These are phyloP conservation scores for Mallateleia sp. DNA, from an alignment of 2,888 invertebrate species.

Conservation along the genomic window DNA sequence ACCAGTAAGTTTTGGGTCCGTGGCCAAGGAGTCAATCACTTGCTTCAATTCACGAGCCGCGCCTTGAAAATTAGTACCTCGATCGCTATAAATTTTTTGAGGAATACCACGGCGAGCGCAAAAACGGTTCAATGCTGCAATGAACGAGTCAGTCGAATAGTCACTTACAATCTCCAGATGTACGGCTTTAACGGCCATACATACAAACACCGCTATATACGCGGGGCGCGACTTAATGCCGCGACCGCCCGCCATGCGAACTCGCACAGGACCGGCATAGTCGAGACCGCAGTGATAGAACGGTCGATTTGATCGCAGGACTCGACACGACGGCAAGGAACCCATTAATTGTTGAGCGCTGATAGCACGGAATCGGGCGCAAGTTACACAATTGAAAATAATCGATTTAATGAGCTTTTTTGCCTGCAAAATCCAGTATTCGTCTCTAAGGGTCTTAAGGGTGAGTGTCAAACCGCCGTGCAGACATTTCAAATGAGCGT, in stretches of 20 bases:
- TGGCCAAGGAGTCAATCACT: too few species aligned
- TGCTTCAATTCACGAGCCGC: too few species aligned
- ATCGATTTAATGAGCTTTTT: too few species aligned
- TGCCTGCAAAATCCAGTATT: neutral
- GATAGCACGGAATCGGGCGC: too few species aligned
- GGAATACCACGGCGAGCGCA: neutral
- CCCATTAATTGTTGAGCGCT: too few species aligned
- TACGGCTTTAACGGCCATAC: neutral
- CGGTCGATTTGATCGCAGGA: too few species aligned
- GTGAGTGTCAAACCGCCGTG: slow-evolving; percentile 3
- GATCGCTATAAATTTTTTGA: neutral
- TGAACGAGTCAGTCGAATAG: neutral
- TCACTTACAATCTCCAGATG: neutral
- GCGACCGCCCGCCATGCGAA: neutral
- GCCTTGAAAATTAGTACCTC: neutral
- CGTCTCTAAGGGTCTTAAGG: neutral
- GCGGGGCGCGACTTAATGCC: neutral
- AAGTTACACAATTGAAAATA: too few species aligned
- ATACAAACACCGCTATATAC: neutral
- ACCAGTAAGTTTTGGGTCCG: too few species aligned
- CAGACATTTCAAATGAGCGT: neutral
- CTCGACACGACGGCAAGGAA: too few species aligned
- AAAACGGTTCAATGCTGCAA: neutral
- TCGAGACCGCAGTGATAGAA: neutral
- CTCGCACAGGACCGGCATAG: neutral